phyloP scores from a whole-genome alignment of 30 jellyfish, hydroid and myxozoan genomes.

The Aurelia aurita complex sp. Pacific region DNA sequence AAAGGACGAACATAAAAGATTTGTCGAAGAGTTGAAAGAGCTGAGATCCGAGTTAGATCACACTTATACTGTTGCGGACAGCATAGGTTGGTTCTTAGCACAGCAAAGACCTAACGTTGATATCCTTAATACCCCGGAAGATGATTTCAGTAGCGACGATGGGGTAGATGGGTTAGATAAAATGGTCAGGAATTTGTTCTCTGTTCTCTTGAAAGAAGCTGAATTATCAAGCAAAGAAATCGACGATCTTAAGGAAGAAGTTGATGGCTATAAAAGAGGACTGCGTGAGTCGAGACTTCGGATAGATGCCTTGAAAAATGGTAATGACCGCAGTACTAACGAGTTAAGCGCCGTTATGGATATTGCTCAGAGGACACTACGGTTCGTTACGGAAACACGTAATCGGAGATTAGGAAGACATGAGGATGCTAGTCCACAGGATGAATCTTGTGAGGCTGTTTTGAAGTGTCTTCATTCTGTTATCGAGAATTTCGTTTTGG shows the following conservation, averaged over 20 bases:
- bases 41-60: background rate
- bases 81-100: background rate
- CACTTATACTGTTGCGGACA: background rate
- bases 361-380: background rate
- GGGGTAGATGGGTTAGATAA: background rate
- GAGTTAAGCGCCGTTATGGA: background rate
- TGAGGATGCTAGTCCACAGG: background rate
- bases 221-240: background rate
- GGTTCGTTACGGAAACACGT: constrained; percentile 8
- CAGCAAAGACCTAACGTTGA: background rate
- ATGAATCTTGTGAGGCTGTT: constrained; percentile 32
- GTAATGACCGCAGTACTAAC: background rate
- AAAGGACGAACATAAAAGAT: constrained; percentile 10
- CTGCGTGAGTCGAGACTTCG: background rate
- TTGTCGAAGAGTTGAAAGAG: constrained; percentile 32
- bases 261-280: background rate
- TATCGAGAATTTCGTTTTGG: constrained; percentile 26
- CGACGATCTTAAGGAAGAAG: background rate
- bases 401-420: background rate
- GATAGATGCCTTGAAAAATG: background rate
- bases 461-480: constrained; percentile 4
- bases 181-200: background rate
- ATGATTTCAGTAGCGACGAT: background rate
- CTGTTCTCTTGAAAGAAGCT: background rate
- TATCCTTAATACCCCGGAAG: background rate